Evolutionary conservation across 2,797 vertebrate species (phyloP), one percentile per base, ranked within the genome.

Genomic region (Microctenopoma stevenorrisi): DNA sequence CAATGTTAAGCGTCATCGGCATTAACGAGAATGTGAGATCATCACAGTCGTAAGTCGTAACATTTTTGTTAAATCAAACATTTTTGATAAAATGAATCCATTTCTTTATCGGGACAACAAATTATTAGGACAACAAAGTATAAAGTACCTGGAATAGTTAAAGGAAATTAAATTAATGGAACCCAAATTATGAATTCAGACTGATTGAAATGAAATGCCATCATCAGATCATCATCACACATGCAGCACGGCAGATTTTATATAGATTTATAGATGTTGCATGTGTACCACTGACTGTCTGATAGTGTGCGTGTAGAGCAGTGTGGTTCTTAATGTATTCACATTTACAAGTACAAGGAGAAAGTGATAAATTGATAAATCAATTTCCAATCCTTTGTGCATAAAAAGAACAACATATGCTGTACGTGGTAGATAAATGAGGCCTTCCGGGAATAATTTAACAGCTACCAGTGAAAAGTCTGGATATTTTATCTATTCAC

Each of bases 121-220:
- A 50, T 57, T 30, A 33, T 33, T 22, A 63, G 11, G 4, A 64
- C n/a, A 64, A 64, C n/a, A 44, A n/a, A 50, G 50, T 57, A 8
- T 35, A 33, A 30, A 16, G 33, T 7, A 18, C 16, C 10, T 43
- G 16, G 8, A 4, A 15, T 48, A 38, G 18, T 37, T 38, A 26
- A n/a, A 49, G 14, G 11, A 18, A n/a, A 33, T 18, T 3, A 52
- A 52, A 22, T 62, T 0, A 15, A 14, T 35, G 33, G 33, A 35
- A 43, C 42, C 4, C 15, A 43, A 43, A 28, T 56, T 40, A 22
- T 56, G 9, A 43, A 7, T 43, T 8, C 30, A 15, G 7, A 37
- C 10, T 38, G 14, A 25, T 62, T 49, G 8, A 16, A 46, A 49
- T 9, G 28, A 8, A 51, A 22, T 28, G 16, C 33, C 2, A 12